phyloP scores from a whole-genome alignment of 2,797 vertebrate species.

The Benthosema pterotum region DNA sequence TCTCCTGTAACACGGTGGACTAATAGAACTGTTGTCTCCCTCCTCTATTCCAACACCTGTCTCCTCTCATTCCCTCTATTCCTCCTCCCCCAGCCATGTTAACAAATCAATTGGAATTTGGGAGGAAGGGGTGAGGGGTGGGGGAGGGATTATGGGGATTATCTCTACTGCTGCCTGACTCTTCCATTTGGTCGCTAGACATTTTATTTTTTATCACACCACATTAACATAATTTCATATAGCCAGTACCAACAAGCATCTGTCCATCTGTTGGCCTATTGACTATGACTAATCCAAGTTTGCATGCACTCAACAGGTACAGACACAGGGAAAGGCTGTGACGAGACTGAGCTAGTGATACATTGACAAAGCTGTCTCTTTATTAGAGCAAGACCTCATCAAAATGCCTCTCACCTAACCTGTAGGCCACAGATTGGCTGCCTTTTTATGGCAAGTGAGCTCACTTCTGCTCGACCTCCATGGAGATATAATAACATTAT shows the following conservation, averaged over 20 bases:
- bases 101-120: constrained; percentile 51
- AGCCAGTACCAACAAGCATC: constrained; percentile 73
- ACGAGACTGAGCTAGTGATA: constrained; percentile 77
- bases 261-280: constrained; percentile 83
- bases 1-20: constrained; percentile 80
- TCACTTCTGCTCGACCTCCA: no score
- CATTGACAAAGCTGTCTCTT: constrained; percentile 73
- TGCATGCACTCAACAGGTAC: constrained; percentile 43
- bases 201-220: constrained; percentile 16
- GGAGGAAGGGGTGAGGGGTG: constrained; percentile 3
- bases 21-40: constrained; percentile 71
- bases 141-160: neutral
- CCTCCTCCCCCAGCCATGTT: constrained; percentile 33
- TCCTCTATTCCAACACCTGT: constrained; percentile 26
- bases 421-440: no score
- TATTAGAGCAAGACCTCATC: neutral
- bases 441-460: no score
- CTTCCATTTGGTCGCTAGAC: constrained; percentile 43
- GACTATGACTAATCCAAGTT: constrained; percentile 77
- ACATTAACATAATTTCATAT: constrained; percentile 45
- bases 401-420: no score
- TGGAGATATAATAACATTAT: neutral
- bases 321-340: constrained; percentile 74
- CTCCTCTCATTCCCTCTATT: constrained; percentile 44
- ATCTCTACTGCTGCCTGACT: constrained; percentile 2